Percentiles rank a stretch among this genome's conserved stretches.
These are phyloP conservation scores for Ammodytes marinus DNA, from an alignment of 2,113 vertebrate genomes.

Conservation along the genomic window DNA sequence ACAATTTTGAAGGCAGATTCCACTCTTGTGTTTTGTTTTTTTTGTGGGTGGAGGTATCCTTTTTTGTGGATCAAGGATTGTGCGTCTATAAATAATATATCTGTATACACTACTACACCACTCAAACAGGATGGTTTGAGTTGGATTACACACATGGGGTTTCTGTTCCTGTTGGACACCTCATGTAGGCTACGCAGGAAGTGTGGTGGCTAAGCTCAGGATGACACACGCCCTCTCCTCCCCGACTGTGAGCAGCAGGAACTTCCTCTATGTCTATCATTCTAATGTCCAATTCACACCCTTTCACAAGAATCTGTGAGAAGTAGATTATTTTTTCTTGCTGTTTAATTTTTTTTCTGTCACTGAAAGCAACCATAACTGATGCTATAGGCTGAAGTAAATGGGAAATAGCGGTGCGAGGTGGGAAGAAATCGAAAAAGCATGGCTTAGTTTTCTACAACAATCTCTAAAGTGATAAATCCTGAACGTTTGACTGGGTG, in stretches of 20 bases:
- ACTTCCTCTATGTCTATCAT: slow-evolving; percentile 40
- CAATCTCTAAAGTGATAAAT: slow-evolving; percentile 23
- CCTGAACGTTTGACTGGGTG: background rate
- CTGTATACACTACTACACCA: background rate
- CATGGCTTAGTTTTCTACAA: background rate
- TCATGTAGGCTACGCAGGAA: slow-evolving; percentile 52
- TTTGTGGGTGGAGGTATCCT: background rate
- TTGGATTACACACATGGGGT: background rate
- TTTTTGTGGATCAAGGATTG: background rate
- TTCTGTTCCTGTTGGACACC: slow-evolving; percentile 50
- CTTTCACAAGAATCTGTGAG: background rate
- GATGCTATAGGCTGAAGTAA: no score
- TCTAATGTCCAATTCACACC: slow-evolving; percentile 6
- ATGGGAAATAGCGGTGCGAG: background rate
- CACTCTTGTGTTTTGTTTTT: background rate
- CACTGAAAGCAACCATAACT: background rate
- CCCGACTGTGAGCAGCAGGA: slow-evolving; percentile 18
- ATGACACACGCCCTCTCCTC: slow-evolving; percentile 46
- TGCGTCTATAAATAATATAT: background rate
- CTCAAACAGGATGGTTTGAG: no score
- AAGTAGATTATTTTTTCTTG: background rate
- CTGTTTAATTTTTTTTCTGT: slow-evolving; percentile 6
- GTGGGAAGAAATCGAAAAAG: background rate
- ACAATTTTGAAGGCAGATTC: background rate
- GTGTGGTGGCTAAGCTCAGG: slow-evolving; percentile 43